Evolutionary conservation across 2,797 vertebrate genomes (phyloP), one percentile per base, ranked within the genome.

Genomic region (Pseudochirops corinnae): DNA sequence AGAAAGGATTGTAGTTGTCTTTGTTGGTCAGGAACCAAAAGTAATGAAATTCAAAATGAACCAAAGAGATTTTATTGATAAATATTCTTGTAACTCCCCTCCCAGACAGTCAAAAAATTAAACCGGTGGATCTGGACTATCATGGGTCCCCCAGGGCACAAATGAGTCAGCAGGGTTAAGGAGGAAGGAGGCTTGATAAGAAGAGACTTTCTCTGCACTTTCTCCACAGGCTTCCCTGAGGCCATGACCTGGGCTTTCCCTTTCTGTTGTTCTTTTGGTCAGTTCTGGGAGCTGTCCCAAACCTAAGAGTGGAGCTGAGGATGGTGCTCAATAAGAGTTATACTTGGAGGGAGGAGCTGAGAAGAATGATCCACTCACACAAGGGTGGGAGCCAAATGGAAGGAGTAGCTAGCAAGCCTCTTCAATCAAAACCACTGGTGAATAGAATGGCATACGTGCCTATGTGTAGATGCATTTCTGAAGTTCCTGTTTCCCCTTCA

Each of bases 391-490:
- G 67, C 39, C 21, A 82, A 46, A 82, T 46, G 46, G 67, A 82
- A n/a, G 21, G n/a, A 82, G 21, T 46, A 82, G n/a, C 7, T 82
- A 74, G 39, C 18, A 24, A 39, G 46, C 9, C 18, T 46, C 39
- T 82, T 46, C 67, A 82, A 18, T 18, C 67, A 21, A 24, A 46
- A 82, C 18, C 67, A 39, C 18, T 18, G 14, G n/a, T 39, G 39
- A 31, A 67, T n/a, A 92, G 82, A 92, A 93, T 90, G 93, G 29
- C 95, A 62, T 95, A 92, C 50, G 87, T 57, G n/a, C 55, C n/a
- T 94, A 24, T 29, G 5, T 87, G 94, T 93, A 50, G 95, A 90
- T 91, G 26, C 52, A 55, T 60, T 91, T 67, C 91, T 93, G 92
- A 53, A 60, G 18, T 9, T 5, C 12, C 3, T 82, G 39, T 82